Percentiles rank a stretch among this genome's conserved stretches.
Conservation (phyloP, 2,113 vertebrate species). For the Tyto alba region DNA sequence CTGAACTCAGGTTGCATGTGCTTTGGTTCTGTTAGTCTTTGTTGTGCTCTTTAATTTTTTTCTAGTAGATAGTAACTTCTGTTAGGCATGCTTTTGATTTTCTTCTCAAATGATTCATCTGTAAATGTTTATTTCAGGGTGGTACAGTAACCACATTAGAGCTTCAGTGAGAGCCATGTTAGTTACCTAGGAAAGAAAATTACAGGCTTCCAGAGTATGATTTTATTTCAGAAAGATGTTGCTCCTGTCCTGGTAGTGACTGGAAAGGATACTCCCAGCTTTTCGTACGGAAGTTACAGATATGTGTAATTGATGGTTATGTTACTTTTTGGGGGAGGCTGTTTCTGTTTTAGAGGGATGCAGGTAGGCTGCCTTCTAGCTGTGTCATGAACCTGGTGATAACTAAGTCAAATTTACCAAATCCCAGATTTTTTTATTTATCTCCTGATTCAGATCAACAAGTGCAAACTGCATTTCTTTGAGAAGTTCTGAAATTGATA, state of each 20-base stretch:
- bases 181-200: not conserved
- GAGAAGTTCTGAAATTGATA: not conserved
- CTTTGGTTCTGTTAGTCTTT: not conserved
- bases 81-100: not conserved
- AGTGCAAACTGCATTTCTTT: not conserved
- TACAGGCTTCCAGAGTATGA: not conserved
- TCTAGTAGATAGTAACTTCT: not conserved
- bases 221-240: not conserved
- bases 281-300: not conserved
- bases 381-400: not conserved
- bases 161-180: not conserved
- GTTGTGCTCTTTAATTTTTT: not conserved
- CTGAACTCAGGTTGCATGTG: not conserved
- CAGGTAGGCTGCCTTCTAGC: not conserved
- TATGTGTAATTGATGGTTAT: not conserved
- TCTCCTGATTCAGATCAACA: not conserved
- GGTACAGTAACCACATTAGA: not conserved
- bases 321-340: not conserved
- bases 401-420: not conserved
- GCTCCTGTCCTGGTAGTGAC: not conserved
- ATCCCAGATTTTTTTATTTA: not conserved
- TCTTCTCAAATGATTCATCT: accelerated
- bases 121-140: not conserved
- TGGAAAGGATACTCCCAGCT: not conserved
- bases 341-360: not conserved